Percentiles rank a stretch among this genome's conserved stretches.
These are phyloP conservation scores for Hetaerina titia DNA, from an alignment of 2,888 invertebrate species.

Conservation along the genomic window DNA sequence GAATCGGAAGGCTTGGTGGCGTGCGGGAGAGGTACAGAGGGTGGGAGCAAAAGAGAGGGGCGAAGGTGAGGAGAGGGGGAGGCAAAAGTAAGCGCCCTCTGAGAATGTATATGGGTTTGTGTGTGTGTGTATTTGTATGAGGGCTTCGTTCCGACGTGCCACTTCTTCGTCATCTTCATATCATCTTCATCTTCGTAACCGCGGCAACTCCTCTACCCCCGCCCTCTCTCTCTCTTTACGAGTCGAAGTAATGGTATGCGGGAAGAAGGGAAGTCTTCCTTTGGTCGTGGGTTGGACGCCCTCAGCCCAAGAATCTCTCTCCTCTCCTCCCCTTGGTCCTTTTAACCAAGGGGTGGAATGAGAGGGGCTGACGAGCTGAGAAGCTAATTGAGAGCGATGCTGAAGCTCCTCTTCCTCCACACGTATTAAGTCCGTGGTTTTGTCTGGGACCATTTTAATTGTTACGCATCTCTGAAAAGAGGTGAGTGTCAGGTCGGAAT, in stretches of 20 bases:
- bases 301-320: not conserved
- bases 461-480: not conserved
- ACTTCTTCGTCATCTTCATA: not conserved
- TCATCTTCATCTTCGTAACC: not conserved
- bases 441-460: not conserved
- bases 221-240: not conserved
- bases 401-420: not conserved
- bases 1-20: conserved; percentile 49
- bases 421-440: not conserved
- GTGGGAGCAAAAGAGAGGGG: not conserved
- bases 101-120: not conserved
- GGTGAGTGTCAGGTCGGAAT: not conserved
- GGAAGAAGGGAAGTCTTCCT: not conserved
- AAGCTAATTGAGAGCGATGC: not conserved
- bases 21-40: not conserved
- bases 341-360: conserved; percentile 7
- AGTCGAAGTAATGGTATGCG: not conserved
- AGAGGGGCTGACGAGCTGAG: not conserved
- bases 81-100: not conserved
- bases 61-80: not conserved
- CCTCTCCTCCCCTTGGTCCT: not conserved
- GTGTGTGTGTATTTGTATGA: not conserved
- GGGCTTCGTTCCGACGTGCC: not conserved
- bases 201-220: too few species aligned
- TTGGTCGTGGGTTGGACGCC: not conserved